Percentiles rank a stretch among this genome's conserved stretches.
Conservation (phyloP, 2,888 invertebrate species). For the Caenorhabditis angaria region DNA sequence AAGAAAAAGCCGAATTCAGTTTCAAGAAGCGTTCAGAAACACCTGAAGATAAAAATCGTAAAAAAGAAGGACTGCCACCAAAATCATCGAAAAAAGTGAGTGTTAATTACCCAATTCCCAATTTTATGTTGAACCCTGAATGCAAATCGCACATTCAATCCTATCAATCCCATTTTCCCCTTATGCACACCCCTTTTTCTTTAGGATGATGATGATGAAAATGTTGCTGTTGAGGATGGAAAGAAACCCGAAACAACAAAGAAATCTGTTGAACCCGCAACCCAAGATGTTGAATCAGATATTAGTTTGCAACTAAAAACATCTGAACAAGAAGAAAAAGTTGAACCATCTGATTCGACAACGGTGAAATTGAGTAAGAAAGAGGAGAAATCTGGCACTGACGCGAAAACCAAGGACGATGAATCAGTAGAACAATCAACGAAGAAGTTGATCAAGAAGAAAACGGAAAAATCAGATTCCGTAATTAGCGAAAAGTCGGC, state of each 20-base stretch:
- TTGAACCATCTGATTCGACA: too few species aligned
- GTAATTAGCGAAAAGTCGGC: constrained; percentile 2
- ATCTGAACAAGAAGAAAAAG: too few species aligned
- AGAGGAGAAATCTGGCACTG: too few species aligned
- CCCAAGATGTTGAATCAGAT: too few species aligned
- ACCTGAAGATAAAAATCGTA: constrained; percentile 37
- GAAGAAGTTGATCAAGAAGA: constrained; percentile 22
- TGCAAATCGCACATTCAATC: constrained; percentile 1
- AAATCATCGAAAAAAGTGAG: constrained; percentile 18
- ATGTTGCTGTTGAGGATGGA: neutral
- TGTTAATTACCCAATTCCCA: neutral
- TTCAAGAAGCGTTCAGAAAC: constrained; percentile 52
- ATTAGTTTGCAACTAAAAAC: neutral
- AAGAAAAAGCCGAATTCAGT: constrained; percentile 51
- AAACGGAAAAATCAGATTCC: constrained; percentile 9
- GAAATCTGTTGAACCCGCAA: neutral
- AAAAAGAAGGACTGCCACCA: constrained; percentile 43
- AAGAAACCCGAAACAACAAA: neutral
- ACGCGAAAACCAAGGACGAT: too few species aligned
- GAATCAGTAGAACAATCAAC: too few species aligned
- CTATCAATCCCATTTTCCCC: constrained; percentile 16
- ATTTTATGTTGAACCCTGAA: neutral
- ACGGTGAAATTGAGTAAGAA: too few species aligned
- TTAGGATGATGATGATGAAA: constrained; percentile 29
- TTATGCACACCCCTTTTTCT: constrained; percentile 34